Evolutionary conservation across 2,113 vertebrate genomes (phyloP).

Genomic region (Andinoacara biseriatus): DNA sequence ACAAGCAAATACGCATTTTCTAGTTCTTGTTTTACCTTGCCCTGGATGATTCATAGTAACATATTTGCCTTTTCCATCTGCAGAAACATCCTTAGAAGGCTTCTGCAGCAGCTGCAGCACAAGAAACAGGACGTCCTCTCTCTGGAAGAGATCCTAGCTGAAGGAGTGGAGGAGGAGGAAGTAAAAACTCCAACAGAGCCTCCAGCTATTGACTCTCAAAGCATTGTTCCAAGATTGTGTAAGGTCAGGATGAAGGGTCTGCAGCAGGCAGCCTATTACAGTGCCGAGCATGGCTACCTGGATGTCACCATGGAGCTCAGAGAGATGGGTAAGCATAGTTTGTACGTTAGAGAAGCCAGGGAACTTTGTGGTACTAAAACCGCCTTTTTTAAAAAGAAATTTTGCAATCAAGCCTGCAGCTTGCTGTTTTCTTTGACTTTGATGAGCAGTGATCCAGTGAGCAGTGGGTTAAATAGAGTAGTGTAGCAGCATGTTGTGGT

Average conservation of each 20-base stretch:
- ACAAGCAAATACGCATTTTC: accelerated
- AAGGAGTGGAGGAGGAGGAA: slow-evolving; percentile 84
- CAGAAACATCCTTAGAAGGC: slow-evolving; percentile 91
- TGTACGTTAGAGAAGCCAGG: not conserved
- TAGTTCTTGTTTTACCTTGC: not conserved
- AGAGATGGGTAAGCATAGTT: slow-evolving; percentile 84
- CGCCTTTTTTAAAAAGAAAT: not conserved
- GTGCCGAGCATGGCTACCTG: slow-evolving; percentile 92
- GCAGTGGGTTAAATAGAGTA: not conserved
- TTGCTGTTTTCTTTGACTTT: not conserved
- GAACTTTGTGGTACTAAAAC: not conserved
- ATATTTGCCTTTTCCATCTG: not conserved
- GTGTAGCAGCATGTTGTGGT: not conserved
- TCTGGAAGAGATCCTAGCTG: slow-evolving; percentile 94
- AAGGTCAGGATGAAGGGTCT: slow-evolving; percentile 88
- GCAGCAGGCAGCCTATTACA: slow-evolving; percentile 95
- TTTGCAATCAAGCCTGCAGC: not conserved
- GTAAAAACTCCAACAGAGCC: slow-evolving; percentile 14
- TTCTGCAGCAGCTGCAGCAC: slow-evolving; percentile 87
- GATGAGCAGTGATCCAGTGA: not conserved
- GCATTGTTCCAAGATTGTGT: slow-evolving; percentile 80
- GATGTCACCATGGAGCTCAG: slow-evolving; percentile 95
- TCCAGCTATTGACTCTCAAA: slow-evolving; percentile 52
- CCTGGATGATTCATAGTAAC: not conserved
- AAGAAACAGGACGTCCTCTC: slow-evolving; percentile 90